Percentiles rank a stretch among this genome's conserved stretches.
Conservation (phyloP, 2,113 vertebrate species). For the Semnornis frantzii region DNA sequence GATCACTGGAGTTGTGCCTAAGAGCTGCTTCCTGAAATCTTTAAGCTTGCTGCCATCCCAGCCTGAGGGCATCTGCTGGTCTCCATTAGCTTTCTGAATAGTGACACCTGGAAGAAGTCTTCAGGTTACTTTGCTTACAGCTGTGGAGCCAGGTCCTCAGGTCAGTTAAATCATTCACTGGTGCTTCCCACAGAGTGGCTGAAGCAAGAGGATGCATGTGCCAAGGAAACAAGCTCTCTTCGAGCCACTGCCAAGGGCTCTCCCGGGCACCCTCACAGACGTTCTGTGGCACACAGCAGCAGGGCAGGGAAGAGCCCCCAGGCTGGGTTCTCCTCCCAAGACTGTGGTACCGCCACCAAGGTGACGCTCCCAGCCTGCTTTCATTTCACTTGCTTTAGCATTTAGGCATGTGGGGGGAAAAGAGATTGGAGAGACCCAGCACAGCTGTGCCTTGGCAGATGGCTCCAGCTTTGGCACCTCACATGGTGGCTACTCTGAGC, state of each 20-base stretch:
- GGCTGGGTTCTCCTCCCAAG: background rate
- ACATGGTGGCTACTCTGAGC: background rate
- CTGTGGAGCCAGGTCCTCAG: accelerated
- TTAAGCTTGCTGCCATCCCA: background rate
- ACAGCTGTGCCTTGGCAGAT: background rate
- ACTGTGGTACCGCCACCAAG: accelerated
- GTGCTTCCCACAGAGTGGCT: background rate
- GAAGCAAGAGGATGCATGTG: background rate
- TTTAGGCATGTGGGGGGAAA: background rate
- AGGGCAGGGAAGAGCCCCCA: background rate
- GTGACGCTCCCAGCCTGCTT: background rate
- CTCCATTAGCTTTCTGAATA: background rate
- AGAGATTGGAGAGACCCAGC: background rate
- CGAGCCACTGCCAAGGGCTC: background rate
- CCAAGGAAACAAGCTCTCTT: background rate
- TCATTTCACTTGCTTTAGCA: background rate
- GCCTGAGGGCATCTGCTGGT: background rate
- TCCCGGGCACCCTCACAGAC: background rate
- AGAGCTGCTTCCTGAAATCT: background rate
- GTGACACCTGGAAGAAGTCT: background rate
- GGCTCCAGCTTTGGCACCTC: background rate
- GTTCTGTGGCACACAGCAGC: background rate
- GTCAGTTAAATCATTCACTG: background rate
- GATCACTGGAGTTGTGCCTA: background rate
- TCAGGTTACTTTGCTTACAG: background rate